Percentiles rank a stretch among this genome's conserved stretches.
phyloP scores from a whole-genome alignment of 2,888 invertebrate genomes.

The Phragmatobia fuliginosa region DNA sequence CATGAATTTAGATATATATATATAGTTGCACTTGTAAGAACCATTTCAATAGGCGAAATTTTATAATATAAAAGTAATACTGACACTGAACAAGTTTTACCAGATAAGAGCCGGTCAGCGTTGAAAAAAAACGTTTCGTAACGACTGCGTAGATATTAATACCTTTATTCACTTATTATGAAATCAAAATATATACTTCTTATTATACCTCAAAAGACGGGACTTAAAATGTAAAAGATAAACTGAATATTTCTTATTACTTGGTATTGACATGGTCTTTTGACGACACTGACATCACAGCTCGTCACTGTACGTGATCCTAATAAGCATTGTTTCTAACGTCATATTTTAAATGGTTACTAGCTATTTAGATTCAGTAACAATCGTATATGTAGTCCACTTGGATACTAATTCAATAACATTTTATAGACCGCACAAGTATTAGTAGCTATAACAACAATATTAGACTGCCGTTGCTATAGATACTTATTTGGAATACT shows the following conservation, averaged over 20 bases:
- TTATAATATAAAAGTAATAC: not conserved
- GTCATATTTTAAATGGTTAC: constrained; percentile 42
- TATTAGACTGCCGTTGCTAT: not conserved
- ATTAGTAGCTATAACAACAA: not conserved
- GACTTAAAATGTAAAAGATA: no score
- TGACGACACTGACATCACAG: constrained; percentile 25
- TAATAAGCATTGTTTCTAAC: constrained; percentile 42
- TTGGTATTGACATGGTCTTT: not conserved
- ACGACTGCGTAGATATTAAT: no score
- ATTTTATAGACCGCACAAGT: not conserved
- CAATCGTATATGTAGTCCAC: constrained; percentile 20
- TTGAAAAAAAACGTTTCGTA: no score
- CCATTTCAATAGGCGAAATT: no score
- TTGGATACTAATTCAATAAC: constrained; percentile 6
- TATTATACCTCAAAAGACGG: no score
- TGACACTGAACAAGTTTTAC: not conserved
- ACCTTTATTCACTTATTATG: no score
- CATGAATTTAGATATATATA: no score
- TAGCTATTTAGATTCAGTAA: constrained; percentile 32
- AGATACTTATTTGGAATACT: not conserved
- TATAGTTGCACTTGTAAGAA: no score
- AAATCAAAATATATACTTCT: no score
- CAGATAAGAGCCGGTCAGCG: not conserved
- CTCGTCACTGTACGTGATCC: constrained; percentile 41
- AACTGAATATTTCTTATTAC: not conserved